These are phyloP conservation scores for Hippocampus zosterae DNA, from an alignment of 2,113 vertebrate species.

Conservation along the genomic window DNA sequence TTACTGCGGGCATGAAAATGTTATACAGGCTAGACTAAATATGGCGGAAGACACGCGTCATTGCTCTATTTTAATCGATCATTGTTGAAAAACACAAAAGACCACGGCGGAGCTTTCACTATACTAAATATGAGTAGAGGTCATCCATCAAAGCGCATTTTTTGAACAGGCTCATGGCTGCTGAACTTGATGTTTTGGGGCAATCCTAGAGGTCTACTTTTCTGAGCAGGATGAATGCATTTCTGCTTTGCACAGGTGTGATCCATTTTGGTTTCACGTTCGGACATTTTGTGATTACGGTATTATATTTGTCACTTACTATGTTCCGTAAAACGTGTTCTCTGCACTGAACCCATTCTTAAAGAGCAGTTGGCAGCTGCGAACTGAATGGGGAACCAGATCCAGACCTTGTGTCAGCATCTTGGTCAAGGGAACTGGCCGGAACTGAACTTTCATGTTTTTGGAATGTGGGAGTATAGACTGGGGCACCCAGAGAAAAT, in stretches of 20 bases:
- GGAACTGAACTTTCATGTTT: not conserved
- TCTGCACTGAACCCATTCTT: not conserved
- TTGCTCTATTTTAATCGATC: too few relatives aligned
- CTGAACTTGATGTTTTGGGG: not conserved
- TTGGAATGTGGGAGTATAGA: not conserved
- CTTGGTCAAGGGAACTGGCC: not conserved
- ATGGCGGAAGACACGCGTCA: too few relatives aligned
- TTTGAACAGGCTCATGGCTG: not conserved
- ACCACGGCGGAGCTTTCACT: too few relatives aligned
- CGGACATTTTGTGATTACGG: not conserved
- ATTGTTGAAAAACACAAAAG: too few relatives aligned
- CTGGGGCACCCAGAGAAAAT: not conserved
- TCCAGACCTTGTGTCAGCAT: constrained; percentile 1
- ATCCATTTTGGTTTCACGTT: not conserved
- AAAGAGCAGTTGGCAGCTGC: not conserved
- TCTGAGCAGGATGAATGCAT: not conserved
- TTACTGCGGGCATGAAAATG: too few relatives aligned
- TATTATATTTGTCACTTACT: not conserved
- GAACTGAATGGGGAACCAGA: not conserved
- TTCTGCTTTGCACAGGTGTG: not conserved
- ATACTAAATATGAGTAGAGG: too few relatives aligned
- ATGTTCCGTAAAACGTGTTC: not conserved
- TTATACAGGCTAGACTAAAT: too few relatives aligned
- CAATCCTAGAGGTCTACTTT: too few relatives aligned
- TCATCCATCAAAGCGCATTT: not conserved